A percentile compares a stretch with the other conserved stretches of the same genome.
Evolutionary conservation across 2,113 vertebrate species (phyloP).

Genomic region (Equus przewalskii): DNA sequence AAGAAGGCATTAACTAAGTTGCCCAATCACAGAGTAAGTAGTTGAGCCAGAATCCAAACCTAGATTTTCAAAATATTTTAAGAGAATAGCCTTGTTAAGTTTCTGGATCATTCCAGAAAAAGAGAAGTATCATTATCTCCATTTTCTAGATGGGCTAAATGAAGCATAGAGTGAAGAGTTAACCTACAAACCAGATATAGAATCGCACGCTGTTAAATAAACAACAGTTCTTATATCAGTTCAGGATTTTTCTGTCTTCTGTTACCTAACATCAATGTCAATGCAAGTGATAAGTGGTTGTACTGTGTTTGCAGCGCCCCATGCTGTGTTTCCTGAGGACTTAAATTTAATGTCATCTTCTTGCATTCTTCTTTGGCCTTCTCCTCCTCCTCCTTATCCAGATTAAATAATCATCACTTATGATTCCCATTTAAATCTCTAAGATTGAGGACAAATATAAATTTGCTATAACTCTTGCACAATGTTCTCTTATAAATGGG

Average conservation of each 20-base stretch:
- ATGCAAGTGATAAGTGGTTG: not conserved
- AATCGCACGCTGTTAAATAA: not conserved
- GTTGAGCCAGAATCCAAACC: not conserved
- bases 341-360: not conserved
- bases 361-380: not conserved
- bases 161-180: not conserved
- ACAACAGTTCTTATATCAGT: not conserved
- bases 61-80: not conserved
- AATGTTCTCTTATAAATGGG: not conserved
- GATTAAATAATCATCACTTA: not conserved
- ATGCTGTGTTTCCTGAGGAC: not conserved
- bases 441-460: not conserved
- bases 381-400: not conserved
- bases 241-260: not conserved
- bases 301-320: not conserved
- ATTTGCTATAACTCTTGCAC: not conserved
- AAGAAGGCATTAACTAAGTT: not conserved
- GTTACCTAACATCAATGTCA: not conserved
- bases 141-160: not conserved
- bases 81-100: not conserved
- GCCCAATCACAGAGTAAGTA: not conserved
- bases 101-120: not conserved
- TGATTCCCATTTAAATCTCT: not conserved
- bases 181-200: not conserved
- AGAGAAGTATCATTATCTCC: not conserved